phyloP scores from a whole-genome alignment of 2,113 vertebrate species.

The Leptosomus discolor region DNA sequence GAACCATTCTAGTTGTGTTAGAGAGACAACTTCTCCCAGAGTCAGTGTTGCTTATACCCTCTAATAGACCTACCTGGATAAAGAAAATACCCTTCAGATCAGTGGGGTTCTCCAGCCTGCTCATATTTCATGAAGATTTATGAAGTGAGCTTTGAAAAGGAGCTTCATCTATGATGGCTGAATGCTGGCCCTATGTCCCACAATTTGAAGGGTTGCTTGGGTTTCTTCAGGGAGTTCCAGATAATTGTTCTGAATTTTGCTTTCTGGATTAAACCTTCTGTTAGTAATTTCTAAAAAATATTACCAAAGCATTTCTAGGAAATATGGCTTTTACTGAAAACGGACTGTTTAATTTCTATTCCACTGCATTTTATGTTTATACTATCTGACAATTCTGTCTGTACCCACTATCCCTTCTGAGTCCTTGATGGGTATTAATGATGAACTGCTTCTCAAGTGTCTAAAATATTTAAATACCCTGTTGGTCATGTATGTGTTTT shows the following conservation, averaged over 20 bases:
- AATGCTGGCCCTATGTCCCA: neutral
- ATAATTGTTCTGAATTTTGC: neutral
- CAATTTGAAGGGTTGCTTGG: neutral
- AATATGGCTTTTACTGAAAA: neutral
- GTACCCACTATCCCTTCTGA: neutral
- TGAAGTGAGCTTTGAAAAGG: neutral
- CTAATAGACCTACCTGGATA: neutral
- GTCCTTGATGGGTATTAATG: neutral
- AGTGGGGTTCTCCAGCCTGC: neutral
- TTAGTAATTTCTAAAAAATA: neutral
- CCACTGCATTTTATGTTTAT: neutral
- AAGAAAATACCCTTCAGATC: neutral
- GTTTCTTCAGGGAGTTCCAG: neutral
- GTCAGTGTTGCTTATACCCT: neutral
- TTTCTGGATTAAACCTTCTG: neutral
- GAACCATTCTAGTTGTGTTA: neutral
- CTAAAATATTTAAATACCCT: slow-evolving; percentile 14
- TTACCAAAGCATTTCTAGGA: neutral
- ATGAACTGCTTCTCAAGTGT: neutral
- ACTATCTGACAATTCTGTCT: neutral
- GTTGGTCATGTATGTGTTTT: neutral
- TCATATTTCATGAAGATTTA: neutral
- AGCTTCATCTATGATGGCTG: neutral
- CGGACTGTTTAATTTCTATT: neutral
- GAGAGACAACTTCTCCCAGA: neutral